Conservation (phyloP, 1,140 invertebrate species). For the Eufriesea mexicana region DNA sequence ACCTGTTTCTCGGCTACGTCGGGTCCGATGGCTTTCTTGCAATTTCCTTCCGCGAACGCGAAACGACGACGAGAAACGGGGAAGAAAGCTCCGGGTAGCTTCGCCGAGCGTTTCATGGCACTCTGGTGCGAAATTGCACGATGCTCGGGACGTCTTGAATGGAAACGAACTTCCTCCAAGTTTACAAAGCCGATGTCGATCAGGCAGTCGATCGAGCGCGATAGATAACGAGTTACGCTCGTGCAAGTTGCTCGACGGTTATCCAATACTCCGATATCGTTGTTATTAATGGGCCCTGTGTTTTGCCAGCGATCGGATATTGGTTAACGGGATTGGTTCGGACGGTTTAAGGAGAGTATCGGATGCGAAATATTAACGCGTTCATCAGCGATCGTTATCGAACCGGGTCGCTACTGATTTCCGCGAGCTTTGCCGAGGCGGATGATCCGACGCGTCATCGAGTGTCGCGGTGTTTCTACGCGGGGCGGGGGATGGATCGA, state of each 20-base stretch:
- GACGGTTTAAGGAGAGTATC: slow-evolving; percentile 3
- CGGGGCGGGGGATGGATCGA: background rate
- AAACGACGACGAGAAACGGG: no score
- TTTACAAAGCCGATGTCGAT: slow-evolving; percentile 46
- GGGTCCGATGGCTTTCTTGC: slow-evolving; percentile 40
- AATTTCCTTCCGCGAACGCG: slow-evolving; percentile 36
- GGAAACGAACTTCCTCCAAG: slow-evolving; percentile 55
- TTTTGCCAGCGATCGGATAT: slow-evolving; percentile 37
- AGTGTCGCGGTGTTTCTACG: background rate
- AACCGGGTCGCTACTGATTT: background rate
- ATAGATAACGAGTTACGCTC: slow-evolving; percentile 32
- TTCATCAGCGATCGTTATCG: background rate
- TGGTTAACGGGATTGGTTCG: slow-evolving; percentile 35
- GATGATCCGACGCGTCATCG: background rate
- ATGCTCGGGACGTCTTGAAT: slow-evolving; percentile 34
- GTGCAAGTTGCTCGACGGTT: slow-evolving; percentile 35
- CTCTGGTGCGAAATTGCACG: slow-evolving; percentile 44
- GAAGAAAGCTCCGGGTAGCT: background rate
- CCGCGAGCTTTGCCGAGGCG: background rate
- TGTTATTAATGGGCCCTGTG: slow-evolving; percentile 37
- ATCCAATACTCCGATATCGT: slow-evolving; percentile 49
- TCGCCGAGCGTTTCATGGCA: slow-evolving; percentile 22
- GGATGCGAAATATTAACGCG: slow-evolving; percentile 7
- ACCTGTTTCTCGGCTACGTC: slow-evolving; percentile 10
- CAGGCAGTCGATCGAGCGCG: slow-evolving; percentile 21